Evolutionary conservation across 2,113 vertebrate species (phyloP), one percentile per base, ranked within the genome.

Genomic region (Amphilophus citrinellus): DNA sequence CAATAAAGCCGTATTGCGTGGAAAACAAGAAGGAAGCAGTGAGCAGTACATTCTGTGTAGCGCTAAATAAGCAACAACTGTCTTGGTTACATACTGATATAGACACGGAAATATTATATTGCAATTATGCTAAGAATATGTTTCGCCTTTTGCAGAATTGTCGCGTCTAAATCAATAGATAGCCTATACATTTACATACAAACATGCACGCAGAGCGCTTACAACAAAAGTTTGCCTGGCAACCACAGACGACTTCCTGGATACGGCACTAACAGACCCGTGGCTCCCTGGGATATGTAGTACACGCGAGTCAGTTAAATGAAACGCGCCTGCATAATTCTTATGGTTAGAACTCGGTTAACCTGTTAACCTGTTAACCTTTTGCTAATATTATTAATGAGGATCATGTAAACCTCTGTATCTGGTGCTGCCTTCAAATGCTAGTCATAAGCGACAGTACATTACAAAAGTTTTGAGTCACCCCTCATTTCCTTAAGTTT

Each of bases 201-300:
- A 56, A 56, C 47, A 27, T 32, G 20, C 47, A 73, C 20, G 66
- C 39, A 35, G 37, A 58, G 11, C 11, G 32, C 75, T 58, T 4
- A 9, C 60, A 39, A n/a, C 76, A 82, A 89, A 93, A 89, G 96
- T 96, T 96, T 96, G 88, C 91, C 90, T 96, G 88, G 84, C 95
- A 93, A 96, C 96, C 88, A 77, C 9, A 63, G 6, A 1, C 18
- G 13, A 92, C 94, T 96, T 96, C 96, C 96, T 96, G 95, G 96
- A 94, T 92, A 96, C 96, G 22, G 58, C 9, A 27, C 42, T 2
- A 42, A 32, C 61, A 53, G 7, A n/a, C 50, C 62, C 76, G 30
- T 0, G 57, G 89, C 76, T 50, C 61, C 22, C 11, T 94, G 95
- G 96, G 95, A 95, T 58, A 85, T 95, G 95, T 94, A 95, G 94